Conservation (phyloP, 2,888 invertebrate genomes). For the Pristionchus maxplancki region DNA sequence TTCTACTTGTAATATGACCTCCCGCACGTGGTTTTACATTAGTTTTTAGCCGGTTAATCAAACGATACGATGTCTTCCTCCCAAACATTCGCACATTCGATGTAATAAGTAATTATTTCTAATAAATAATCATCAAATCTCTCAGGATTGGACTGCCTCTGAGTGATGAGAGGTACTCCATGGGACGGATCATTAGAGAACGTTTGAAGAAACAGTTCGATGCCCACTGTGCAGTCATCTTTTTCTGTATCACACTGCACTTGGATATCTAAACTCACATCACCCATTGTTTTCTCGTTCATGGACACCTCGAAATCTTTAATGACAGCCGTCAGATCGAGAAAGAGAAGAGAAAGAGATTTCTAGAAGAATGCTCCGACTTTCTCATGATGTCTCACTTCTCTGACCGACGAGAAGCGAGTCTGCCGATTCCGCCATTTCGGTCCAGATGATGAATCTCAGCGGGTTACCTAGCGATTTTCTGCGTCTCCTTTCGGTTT, state of each 20-base stretch:
- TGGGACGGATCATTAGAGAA: no score
- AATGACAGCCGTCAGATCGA: not conserved
- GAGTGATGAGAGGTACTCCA: no score
- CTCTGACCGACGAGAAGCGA: no score
- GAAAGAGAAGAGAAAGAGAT: not conserved
- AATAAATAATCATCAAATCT: no score
- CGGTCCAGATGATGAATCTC: slow-evolving; percentile 2
- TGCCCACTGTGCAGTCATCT: no score
- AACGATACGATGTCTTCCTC: not conserved
- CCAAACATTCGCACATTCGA: not conserved
- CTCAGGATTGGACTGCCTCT: no score
- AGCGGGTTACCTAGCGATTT: not conserved
- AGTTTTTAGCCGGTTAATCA: not conserved
- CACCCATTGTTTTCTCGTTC: not conserved
- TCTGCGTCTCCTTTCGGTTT: not conserved
- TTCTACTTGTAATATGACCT: not conserved
- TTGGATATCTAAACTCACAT: not conserved
- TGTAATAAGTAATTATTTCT: not conserved
- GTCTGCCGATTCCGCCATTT: no score
- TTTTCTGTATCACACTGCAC: no score
- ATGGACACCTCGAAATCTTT: not conserved
- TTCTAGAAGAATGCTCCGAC: no score
- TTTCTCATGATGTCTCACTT: no score
- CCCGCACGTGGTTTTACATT: not conserved
- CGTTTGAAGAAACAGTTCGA: no score